Conservation (phyloP, 2,888 invertebrate genomes). For the Drosophila basisetae region DNA sequence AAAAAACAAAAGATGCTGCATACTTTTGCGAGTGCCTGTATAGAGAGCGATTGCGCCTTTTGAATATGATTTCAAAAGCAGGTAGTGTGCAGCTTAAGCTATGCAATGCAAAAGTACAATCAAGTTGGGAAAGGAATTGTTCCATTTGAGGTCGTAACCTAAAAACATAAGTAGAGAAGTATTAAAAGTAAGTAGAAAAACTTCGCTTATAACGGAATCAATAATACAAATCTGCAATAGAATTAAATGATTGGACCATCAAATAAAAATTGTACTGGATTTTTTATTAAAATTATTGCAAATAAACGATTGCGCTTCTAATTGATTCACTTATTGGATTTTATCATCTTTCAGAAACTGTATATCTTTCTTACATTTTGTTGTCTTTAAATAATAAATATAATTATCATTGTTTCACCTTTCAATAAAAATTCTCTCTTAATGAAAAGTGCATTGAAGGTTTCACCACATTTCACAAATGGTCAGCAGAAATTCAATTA, state of each 20-base stretch:
- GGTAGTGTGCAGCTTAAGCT: neutral
- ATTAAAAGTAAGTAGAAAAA: neutral
- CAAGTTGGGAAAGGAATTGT: neutral
- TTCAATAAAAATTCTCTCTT: slow-evolving; percentile 25
- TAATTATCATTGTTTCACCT: slow-evolving; percentile 36
- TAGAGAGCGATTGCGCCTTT: neutral
- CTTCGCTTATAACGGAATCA: neutral
- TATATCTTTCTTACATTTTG: too few species aligned
- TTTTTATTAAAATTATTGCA: neutral
- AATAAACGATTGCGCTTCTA: neutral
- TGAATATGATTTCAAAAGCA: slow-evolving; percentile 13
- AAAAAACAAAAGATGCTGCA: slow-evolving; percentile 54
- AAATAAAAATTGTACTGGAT: neutral
- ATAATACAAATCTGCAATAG: neutral
- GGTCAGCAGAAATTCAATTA: slow-evolving; percentile 52
- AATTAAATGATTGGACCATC: neutral
- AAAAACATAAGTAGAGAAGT: neutral
- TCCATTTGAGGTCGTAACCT: neutral
- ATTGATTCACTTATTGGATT: neutral
- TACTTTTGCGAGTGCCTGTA: slow-evolving; percentile 38
- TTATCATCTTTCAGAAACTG: neutral
- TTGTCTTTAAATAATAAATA: slow-evolving; percentile 30
- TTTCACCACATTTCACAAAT: slow-evolving; percentile 19
- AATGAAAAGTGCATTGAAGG: slow-evolving; percentile 30
- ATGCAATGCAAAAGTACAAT: neutral